Evolutionary conservation across 2,113 vertebrate genomes (phyloP), one percentile per base, ranked within the genome.

Genomic region (Anas platyrhynchos): DNA sequence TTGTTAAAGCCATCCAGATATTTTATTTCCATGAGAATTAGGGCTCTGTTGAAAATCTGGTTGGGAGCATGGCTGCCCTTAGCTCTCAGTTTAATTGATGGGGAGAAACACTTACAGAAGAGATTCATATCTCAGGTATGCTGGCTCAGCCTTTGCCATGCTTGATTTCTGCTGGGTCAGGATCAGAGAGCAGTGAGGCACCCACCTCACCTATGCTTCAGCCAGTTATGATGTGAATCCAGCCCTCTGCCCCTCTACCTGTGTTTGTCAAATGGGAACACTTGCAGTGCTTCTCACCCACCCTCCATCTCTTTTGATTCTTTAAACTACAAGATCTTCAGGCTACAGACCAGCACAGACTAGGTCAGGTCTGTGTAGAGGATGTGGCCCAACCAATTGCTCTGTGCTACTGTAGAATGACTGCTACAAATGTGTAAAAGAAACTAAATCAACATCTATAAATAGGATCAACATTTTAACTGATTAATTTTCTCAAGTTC

Each of bases 331-430:
- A 43, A 74, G 50, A 38, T 63, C 48, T 86, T 52, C 41, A 61
- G 72, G 43, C 38, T 78, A 25, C 54, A 65, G 72, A 43, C 23
- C 36, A 32, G n/a, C 38, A 17, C 34, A 62, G 44, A 18, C 27
- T 32, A 50, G 68, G 65, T 36, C 34, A 55, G 71, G 21, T 41
- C 31, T 66, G 32, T 0, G 0, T 27, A 55, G 25, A 86, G 18
- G 50, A 62, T 50, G 13, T 9, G 4, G 16, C 56, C 61, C 80
- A 62, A 59, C 13, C 55, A 55, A 65, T 66, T 14, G 66, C 32
- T 65, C 21, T 10, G 12, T 55, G 31, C 15, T 68, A 7, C 34
- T 65, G n/a, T 25, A 50, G 61, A 54, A 66, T 2, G 2, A 59
- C 25, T n/a, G 26, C 44, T 87, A 27, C n/a, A 66, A 71, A 50